Conservation (phyloP, 2,113 vertebrate species). For the Calypte anna region DNA sequence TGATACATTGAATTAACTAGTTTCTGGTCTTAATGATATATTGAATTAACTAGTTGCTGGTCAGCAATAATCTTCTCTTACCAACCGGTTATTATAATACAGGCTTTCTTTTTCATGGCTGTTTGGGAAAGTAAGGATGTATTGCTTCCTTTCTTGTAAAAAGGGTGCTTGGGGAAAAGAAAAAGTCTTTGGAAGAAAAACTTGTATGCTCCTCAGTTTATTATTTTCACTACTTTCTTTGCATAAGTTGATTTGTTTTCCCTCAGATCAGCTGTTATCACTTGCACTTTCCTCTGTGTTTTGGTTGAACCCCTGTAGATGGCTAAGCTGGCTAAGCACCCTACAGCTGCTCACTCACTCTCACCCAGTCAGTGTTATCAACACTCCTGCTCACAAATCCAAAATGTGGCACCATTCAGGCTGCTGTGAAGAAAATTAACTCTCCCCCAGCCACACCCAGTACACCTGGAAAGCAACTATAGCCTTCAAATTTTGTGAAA, state of each 20-base stretch:
- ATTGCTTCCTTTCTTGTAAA: background rate
- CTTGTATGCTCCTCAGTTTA: background rate
- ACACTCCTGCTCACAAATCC: background rate
- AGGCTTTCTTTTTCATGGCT: background rate
- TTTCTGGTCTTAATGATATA: background rate
- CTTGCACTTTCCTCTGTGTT: background rate
- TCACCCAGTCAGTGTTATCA: background rate
- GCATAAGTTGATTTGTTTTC: background rate
- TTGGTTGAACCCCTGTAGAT: background rate
- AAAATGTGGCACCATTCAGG: background rate
- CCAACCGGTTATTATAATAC: background rate
- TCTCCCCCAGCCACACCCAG: background rate
- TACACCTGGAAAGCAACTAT: background rate
- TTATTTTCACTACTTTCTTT: constrained; percentile 2
- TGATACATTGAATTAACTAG: background rate
- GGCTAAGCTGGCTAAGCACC: background rate
- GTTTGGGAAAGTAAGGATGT: background rate
- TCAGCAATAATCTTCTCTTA: background rate
- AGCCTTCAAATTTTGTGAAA: background rate
- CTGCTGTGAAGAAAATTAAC: background rate
- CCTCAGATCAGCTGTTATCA: background rate
- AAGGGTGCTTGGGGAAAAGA: background rate
- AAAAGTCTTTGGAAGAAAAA: background rate
- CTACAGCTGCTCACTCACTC: background rate
- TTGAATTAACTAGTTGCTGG: background rate